These are phyloP conservation scores for honey bee (Apis mellifera) DNA, from an alignment of 1,140 invertebrate species.

Conservation along the genomic window Amel_HAv3.1 CM009931.2:4197001-4197500, in stretches of 20 bases:
- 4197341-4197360: conserved; percentile 12
- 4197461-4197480: too few species aligned
- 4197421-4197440: conserved; percentile 25
- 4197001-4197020: too few species aligned
- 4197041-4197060: too few species aligned
- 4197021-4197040: too few species aligned
- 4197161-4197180: background rate
- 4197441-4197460: background rate
- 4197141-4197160: too few species aligned
- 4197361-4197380: conserved; percentile 4
- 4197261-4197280: conserved; percentile 12
- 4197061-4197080: too few species aligned
- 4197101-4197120: background rate
- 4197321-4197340: conserved; percentile 4
- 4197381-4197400: conserved; percentile 14
- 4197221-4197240: conserved; percentile 31
- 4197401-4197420: background rate
- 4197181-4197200: background rate
- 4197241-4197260: conserved; percentile 16
- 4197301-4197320: background rate
- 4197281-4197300: conserved; percentile 26
- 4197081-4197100: too few species aligned
- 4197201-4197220: background rate
- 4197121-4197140: background rate
- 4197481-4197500: too few species aligned